Conservation (phyloP, 2,888 invertebrate species). For the Meliscaeva auricollis region DNA sequence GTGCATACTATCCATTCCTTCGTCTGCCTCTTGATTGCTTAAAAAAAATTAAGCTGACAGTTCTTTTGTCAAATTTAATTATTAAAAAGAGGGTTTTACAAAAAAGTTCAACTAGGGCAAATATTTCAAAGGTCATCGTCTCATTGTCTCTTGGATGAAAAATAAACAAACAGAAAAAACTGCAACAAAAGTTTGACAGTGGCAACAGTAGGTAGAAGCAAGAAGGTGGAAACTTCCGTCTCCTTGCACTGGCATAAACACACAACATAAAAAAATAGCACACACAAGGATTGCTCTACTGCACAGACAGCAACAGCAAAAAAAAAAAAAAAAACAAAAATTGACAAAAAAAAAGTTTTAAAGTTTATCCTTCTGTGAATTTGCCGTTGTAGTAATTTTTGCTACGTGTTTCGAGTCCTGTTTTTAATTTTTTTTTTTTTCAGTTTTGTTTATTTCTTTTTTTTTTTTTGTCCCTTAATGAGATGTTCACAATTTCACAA, state of each 20-base stretch:
- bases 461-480: slow-evolving; percentile 59
- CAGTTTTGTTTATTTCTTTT: neutral
- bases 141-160: neutral
- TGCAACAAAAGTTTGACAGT: slow-evolving; percentile 10
- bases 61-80: neutral
- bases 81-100: neutral
- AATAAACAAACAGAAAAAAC: neutral
- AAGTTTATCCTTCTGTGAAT: slow-evolving; percentile 75
- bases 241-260: slow-evolving; percentile 51
- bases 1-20: too few species aligned
- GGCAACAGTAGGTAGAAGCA: slow-evolving; percentile 32
- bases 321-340: slow-evolving; percentile 11
- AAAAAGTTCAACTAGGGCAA: neutral
- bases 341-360: slow-evolving; percentile 31
- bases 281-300: slow-evolving; percentile 30
- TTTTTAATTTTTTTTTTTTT: slow-evolving; percentile 33
- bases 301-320: slow-evolving; percentile 37
- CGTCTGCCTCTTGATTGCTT: too few species aligned
- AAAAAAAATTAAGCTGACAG: neutral
- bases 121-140: slow-evolving; percentile 15
- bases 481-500: slow-evolving; percentile 73
- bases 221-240: slow-evolving; percentile 61
- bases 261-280: slow-evolving; percentile 28
- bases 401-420: slow-evolving; percentile 60
- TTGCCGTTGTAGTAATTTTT: slow-evolving; percentile 71